These are phyloP conservation scores for Gallinago solitaria DNA, from an alignment of 2,797 vertebrate genomes.

Conservation along the genomic window DNA sequence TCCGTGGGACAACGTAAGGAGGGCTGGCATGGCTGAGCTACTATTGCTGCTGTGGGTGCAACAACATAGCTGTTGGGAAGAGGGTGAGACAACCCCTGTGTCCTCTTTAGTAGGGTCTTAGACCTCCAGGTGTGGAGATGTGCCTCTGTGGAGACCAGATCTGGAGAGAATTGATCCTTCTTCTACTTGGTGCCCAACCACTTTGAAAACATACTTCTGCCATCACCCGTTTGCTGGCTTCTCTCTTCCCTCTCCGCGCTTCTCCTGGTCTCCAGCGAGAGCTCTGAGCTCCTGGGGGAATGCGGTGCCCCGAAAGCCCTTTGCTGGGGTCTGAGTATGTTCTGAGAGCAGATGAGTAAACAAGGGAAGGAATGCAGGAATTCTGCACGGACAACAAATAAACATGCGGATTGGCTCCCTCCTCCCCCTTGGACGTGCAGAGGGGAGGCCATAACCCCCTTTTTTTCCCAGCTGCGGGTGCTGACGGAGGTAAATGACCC, in stretches of 20 bases:
- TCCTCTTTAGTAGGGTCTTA: neutral
- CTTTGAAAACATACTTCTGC: neutral
- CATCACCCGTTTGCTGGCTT: neutral
- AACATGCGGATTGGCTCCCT: neutral
- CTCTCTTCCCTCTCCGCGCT: neutral
- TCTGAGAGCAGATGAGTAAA: conserved; percentile 38
- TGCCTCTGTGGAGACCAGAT: neutral
- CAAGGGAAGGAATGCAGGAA: conserved; percentile 29
- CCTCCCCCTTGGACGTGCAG: neutral
- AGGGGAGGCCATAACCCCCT: conserved; percentile 24
- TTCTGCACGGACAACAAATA: conserved; percentile 22
- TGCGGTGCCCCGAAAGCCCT: neutral
- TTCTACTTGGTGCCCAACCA: neutral
- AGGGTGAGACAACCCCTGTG: too few relatives aligned
- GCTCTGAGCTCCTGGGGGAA: neutral
- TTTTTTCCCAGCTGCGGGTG: conserved; percentile 2
- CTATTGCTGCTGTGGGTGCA: neutral
- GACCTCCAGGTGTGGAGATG: neutral
- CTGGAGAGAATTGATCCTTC: neutral
- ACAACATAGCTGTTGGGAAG: neutral
- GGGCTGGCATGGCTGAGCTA: neutral
- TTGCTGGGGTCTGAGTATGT: neutral
- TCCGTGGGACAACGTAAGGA: neutral
- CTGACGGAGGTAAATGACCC: neutral
- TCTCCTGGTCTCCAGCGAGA: neutral